Conservation (phyloP, 2,888 invertebrate species). For the Teleogryllus oceanicus region DNA sequence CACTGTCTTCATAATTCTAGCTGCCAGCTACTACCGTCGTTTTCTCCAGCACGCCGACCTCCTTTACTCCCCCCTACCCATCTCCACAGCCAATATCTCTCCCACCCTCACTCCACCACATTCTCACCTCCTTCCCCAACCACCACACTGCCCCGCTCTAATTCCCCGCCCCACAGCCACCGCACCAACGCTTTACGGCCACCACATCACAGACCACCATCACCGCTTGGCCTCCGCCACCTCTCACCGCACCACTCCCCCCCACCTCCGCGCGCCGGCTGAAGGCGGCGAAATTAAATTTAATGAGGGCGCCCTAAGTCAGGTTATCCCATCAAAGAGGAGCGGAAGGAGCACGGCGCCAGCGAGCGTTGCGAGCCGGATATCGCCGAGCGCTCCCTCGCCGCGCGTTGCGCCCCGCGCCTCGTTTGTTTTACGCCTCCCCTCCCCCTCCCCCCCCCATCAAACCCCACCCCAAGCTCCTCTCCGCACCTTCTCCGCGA, state of each 20-base stretch:
- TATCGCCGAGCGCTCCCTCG: slow-evolving; percentile 6
- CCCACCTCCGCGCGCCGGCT: background rate
- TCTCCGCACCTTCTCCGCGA: no score
- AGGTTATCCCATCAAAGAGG: slow-evolving; percentile 4
- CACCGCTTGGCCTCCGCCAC: no score
- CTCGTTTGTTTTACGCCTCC: slow-evolving; percentile 18
- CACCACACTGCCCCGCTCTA: slow-evolving; percentile 47
- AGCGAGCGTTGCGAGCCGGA: background rate
- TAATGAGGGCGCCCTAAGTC: slow-evolving; percentile 10
- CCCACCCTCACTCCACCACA: slow-evolving; percentile 44
- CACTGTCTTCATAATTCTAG: no score
- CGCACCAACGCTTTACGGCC: no score
- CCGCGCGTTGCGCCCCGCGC: background rate
- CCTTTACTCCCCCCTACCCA: slow-evolving; percentile 39
- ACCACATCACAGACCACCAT: no score
- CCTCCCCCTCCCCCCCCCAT: no score
- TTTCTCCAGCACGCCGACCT: background rate
- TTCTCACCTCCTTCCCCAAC: slow-evolving; percentile 49
- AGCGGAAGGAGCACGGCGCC: background rate
- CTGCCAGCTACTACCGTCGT: background rate
- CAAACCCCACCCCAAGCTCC: no score
- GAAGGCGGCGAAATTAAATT: background rate
- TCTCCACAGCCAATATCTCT: slow-evolving; percentile 43
- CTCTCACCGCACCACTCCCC: no score
- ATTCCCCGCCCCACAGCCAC: slow-evolving; percentile 41